These are phyloP conservation scores for Leucophenga maculata DNA, from an alignment of 2,888 invertebrate genomes.

Conservation along the genomic window DNA sequence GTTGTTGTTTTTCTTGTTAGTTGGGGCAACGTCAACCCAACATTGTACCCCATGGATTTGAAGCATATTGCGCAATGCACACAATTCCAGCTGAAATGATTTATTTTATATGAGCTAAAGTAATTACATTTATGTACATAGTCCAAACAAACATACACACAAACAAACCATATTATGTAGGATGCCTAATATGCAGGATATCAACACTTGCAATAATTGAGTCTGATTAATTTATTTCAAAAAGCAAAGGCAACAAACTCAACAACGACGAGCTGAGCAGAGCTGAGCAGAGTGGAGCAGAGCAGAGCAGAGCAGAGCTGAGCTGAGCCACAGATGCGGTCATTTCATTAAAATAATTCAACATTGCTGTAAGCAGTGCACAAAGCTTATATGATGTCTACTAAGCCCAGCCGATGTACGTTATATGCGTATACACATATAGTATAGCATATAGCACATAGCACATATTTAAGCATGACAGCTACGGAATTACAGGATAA, in stretches of 20 bases:
- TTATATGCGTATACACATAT: too few relatives aligned
- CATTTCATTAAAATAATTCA: constrained; percentile 19
- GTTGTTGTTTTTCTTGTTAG: neutral
- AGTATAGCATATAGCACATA: too few relatives aligned
- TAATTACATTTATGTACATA: constrained; percentile 14
- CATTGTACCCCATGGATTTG: neutral
- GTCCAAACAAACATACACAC: neutral
- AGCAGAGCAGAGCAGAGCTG: neutral
- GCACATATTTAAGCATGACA: too few relatives aligned
- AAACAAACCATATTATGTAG: neutral
- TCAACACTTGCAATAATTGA: constrained; percentile 25
- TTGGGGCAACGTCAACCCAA: neutral
- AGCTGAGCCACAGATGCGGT: constrained; percentile 8
- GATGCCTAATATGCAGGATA: neutral
- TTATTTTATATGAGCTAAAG: constrained; percentile 21
- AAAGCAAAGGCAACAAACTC: neutral
- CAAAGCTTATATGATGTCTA: too few relatives aligned
- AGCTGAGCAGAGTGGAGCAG: neutral
- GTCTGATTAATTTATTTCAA: constrained; percentile 23
- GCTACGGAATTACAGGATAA: too few relatives aligned
- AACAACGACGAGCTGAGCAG: neutral
- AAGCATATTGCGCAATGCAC: constrained; percentile 7
- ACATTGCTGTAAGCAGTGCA: neutral
- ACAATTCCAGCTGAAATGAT: constrained; percentile 21
- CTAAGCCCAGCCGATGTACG: too few relatives aligned